phyloP scores from a whole-genome alignment of 2,888 invertebrate species.

The Drosophila kanekoi region DNA sequence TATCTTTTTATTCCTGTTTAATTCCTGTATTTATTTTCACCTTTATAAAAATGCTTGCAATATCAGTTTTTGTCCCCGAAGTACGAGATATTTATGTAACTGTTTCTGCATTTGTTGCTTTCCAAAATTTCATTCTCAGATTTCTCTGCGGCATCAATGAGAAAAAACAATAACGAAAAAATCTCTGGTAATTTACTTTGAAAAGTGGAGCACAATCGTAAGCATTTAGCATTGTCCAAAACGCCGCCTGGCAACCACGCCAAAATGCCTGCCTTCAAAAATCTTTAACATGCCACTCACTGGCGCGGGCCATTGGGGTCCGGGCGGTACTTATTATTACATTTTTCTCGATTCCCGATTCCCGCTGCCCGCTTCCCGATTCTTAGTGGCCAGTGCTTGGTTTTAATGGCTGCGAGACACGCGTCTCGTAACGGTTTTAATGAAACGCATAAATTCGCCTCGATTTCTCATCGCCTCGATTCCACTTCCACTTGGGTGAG shows the following conservation, averaged over 20 bases:
- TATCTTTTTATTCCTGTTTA: not conserved
- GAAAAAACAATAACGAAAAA: slow-evolving; percentile 23
- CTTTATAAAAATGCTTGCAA: not conserved
- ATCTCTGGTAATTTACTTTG: slow-evolving; percentile 54
- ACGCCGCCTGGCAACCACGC: slow-evolving; percentile 50
- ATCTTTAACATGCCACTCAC: slow-evolving; percentile 50
- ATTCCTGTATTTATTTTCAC: not conserved
- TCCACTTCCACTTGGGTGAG: slow-evolving; percentile 74
- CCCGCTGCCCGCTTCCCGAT: not conserved
- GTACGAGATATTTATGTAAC: not conserved
- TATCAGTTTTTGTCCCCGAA: not conserved
- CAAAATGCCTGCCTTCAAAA: slow-evolving; percentile 36
- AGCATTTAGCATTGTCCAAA: slow-evolving; percentile 64
- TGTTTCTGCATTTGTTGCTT: not conserved
- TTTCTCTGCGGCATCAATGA: slow-evolving; percentile 36
- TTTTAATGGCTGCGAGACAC: slow-evolving; percentile 73
- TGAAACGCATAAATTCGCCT: slow-evolving; percentile 75
- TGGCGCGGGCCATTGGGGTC: slow-evolving; percentile 20
- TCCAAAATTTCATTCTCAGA: slow-evolving; percentile 26
- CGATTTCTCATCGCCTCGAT: slow-evolving; percentile 49
- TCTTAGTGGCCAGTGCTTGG: slow-evolving; percentile 20
- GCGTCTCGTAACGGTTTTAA: slow-evolving; percentile 77
- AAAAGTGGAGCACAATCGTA: slow-evolving; percentile 61
- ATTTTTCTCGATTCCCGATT: slow-evolving; percentile 31
- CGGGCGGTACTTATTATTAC: slow-evolving; percentile 64